Conservation (phyloP, 2,888 invertebrate species). For the Mermis nigrescens region DNA sequence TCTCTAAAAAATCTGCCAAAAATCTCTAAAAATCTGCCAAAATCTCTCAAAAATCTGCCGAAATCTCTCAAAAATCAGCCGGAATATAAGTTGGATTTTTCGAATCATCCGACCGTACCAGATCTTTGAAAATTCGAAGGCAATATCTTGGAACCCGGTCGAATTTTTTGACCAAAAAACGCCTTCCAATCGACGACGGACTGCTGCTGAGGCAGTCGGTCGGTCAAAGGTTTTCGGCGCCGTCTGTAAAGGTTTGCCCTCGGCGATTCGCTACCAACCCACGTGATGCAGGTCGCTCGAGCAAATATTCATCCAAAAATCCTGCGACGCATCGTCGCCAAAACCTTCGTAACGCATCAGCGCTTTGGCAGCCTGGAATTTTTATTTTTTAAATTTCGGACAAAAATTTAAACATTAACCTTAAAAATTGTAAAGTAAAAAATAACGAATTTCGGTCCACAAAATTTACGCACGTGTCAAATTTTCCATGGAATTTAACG, state of each 20-base stretch:
- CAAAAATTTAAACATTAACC: no score
- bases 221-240: slow-evolving; percentile 47
- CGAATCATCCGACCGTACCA: no score
- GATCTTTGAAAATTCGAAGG: slow-evolving; percentile 79
- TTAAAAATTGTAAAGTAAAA: no score
- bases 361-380: slow-evolving; percentile 41
- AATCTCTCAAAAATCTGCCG: no score
- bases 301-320: slow-evolving; percentile 90
- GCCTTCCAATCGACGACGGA: slow-evolving; percentile 87
- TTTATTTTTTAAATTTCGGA: no score
- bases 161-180: slow-evolving; percentile 68
- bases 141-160: slow-evolving; percentile 82
- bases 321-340: slow-evolving; percentile 62
- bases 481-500: no score
- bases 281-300: slow-evolving; percentile 85
- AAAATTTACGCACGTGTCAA: neutral
- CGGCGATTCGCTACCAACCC: slow-evolving; percentile 89
- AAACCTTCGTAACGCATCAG: slow-evolving; percentile 66
- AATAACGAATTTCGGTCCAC: no score
- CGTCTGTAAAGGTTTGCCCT: slow-evolving; percentile 79
- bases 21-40: no score
- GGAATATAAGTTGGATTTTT: no score
- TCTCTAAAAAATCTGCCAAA: no score
- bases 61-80: no score
- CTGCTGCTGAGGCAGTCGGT: no score